Evolutionary conservation across 2,888 invertebrate species (phyloP).

Genomic region (Drosophila kuntzei): DNA sequence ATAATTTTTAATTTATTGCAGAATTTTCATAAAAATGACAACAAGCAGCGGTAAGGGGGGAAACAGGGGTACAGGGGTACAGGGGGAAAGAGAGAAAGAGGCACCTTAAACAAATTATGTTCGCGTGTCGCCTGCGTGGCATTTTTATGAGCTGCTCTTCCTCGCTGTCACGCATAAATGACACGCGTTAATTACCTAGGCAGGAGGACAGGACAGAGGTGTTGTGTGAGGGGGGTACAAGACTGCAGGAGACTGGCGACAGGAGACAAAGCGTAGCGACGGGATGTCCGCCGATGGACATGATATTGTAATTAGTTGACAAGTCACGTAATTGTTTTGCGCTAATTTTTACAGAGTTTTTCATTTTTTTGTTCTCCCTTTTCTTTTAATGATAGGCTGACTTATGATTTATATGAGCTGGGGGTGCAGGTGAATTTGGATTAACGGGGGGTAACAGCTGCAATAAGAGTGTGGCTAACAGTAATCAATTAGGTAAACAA

Average conservation of each 20-base stretch:
- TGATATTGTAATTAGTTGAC: constrained; percentile 82
- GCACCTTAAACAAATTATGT: constrained; percentile 71
- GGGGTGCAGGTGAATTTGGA: constrained; percentile 9
- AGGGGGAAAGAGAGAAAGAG: not conserved
- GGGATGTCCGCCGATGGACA: constrained; percentile 58
- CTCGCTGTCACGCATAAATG: constrained; percentile 63
- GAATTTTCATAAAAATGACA: constrained; percentile 73
- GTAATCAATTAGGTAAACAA: constrained; percentile 22
- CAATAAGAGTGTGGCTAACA: not conserved
- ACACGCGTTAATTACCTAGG: constrained; percentile 76
- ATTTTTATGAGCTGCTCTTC: constrained; percentile 70
- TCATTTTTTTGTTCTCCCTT: not conserved
- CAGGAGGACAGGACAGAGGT: not conserved
- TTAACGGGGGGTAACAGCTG: constrained; percentile 1
- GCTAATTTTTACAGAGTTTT: constrained; percentile 44
- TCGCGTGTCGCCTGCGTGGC: constrained; percentile 70
- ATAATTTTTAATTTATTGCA: constrained; percentile 79
- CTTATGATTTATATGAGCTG: constrained; percentile 23
- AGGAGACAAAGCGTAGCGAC: constrained; percentile 42
- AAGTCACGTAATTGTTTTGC: constrained; percentile 80
- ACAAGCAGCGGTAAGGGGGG: not conserved
- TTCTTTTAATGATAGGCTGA: constrained; percentile 4
- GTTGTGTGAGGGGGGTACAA: not conserved
- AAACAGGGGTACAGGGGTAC: too few species aligned
- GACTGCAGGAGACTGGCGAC: constrained; percentile 23